Conservation (phyloP, 2,888 invertebrate species). For the Lacanobia wlatinum region DNA sequence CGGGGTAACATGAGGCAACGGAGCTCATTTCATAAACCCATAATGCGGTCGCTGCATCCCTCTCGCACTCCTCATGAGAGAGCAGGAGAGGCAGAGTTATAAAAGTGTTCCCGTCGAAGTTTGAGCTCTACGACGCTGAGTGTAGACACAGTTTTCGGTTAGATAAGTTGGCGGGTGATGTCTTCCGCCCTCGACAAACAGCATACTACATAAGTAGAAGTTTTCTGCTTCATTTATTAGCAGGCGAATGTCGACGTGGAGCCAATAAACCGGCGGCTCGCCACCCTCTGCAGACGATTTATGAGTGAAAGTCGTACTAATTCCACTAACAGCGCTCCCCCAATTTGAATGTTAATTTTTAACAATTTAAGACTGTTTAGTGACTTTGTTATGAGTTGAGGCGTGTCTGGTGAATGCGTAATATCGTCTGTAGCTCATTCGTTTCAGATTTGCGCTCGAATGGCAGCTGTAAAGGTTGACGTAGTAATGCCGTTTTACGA, state of each 20-base stretch:
- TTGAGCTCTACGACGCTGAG: conserved; percentile 77
- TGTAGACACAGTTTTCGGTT: conserved; percentile 79
- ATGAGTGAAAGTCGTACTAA: conserved; percentile 87
- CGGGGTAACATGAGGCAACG: conserved; percentile 85
- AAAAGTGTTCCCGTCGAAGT: conserved; percentile 77
- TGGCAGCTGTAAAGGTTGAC: conserved; percentile 73
- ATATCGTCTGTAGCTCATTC: conserved; percentile 73
- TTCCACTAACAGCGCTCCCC: conserved; percentile 88
- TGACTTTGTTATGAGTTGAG: conserved; percentile 83
- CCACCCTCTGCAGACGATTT: conserved; percentile 89
- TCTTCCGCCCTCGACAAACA: conserved; percentile 84
- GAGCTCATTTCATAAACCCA: conserved; percentile 89
- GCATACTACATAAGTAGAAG: conserved; percentile 85
- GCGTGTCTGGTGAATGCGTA: conserved; percentile 79
- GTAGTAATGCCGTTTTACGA: conserved; percentile 76
- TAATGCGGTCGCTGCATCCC: conserved; percentile 82
- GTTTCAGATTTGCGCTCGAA: conserved; percentile 77
- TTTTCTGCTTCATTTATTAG: conserved; percentile 90
- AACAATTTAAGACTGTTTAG: conserved; percentile 88
- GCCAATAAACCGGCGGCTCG: conserved; percentile 86
- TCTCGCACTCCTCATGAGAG: conserved; percentile 67
- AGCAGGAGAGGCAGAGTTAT: conserved; percentile 74
- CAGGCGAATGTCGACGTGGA: conserved; percentile 85
- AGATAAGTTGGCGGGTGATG: conserved; percentile 70
- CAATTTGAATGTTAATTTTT: conserved; percentile 90